These are phyloP conservation scores for Enteromius anoplus DNA, from an alignment of 2,797 vertebrate species.

Conservation along the genomic window DNA sequence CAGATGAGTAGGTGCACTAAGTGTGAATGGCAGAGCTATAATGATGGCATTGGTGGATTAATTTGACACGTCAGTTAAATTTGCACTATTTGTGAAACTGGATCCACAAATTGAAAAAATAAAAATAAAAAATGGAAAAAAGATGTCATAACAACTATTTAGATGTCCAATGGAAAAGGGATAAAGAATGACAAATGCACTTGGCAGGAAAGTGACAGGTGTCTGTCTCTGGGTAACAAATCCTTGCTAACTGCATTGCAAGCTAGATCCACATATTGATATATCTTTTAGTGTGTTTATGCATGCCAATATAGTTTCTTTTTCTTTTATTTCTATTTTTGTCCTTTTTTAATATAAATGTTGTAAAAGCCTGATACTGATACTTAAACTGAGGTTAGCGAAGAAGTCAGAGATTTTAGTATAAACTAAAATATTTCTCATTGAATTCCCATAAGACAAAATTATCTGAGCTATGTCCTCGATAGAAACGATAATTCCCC, in stretches of 20 bases:
- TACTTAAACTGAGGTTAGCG: neutral
- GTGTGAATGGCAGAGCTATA: slow-evolving; percentile 22
- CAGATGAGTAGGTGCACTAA: slow-evolving; percentile 22
- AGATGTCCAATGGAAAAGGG: neutral
- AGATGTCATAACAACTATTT: neutral
- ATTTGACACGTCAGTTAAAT: neutral
- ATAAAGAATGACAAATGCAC: neutral
- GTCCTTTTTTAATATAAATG: neutral
- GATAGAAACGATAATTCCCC: neutral
- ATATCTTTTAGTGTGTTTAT: neutral
- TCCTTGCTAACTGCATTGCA: slow-evolving; percentile 23
- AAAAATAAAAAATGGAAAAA: too few species aligned
- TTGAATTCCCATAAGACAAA: neutral
- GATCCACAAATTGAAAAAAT: slow-evolving; percentile 6
- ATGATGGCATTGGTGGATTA: neutral
- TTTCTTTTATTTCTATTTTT: too few species aligned
- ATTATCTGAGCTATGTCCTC: neutral
- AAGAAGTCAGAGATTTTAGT: neutral
- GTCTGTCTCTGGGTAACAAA: slow-evolving; percentile 2
- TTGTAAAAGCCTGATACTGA: neutral
- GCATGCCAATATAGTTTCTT: neutral
- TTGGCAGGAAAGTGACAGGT: slow-evolving; percentile 13
- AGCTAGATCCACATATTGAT: slow-evolving; percentile 28
- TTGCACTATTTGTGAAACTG: neutral
- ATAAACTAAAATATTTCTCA: neutral